A percentile compares a stretch with the other conserved stretches of the same genome.
phyloP scores from a whole-genome alignment of 2,113 vertebrate species.

The Mobula birostris region DNA sequence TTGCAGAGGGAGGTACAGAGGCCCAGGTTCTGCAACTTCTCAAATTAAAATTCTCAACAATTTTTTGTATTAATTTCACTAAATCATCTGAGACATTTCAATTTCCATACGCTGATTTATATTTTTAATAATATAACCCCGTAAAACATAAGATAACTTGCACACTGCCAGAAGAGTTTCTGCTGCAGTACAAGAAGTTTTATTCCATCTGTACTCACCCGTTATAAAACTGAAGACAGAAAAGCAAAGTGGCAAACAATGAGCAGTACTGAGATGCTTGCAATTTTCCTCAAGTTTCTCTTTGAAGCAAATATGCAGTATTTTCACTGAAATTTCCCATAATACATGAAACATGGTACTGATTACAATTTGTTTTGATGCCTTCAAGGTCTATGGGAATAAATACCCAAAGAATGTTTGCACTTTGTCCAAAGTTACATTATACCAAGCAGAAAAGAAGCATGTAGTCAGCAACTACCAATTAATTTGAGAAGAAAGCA shows the following conservation, averaged over 20 bases:
- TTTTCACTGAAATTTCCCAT: background rate
- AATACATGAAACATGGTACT: background rate
- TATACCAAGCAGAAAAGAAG: background rate
- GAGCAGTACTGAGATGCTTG: background rate
- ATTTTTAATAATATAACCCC: background rate
- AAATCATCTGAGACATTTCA: background rate
- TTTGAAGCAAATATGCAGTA: background rate
- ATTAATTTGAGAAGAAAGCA: background rate
- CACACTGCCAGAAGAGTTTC: too few relatives aligned
- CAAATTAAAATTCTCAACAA: background rate
- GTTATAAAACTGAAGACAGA: too few relatives aligned
- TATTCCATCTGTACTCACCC: too few relatives aligned
- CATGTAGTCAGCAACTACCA: background rate
- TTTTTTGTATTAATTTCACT: background rate
- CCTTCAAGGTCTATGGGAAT: background rate
- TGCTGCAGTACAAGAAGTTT: too few relatives aligned
- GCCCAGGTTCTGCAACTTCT: too few relatives aligned
- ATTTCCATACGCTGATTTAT: background rate
- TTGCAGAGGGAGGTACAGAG: too few relatives aligned
- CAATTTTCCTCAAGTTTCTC: background rate
- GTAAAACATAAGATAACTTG: background rate
- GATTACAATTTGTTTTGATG: background rate
- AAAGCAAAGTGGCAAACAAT: background rate
- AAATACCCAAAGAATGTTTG: background rate
- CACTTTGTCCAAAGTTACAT: background rate